Evolutionary conservation across 2,113 vertebrate genomes (phyloP).

Genomic region (Rhinolophus ferrumequinum): DNA sequence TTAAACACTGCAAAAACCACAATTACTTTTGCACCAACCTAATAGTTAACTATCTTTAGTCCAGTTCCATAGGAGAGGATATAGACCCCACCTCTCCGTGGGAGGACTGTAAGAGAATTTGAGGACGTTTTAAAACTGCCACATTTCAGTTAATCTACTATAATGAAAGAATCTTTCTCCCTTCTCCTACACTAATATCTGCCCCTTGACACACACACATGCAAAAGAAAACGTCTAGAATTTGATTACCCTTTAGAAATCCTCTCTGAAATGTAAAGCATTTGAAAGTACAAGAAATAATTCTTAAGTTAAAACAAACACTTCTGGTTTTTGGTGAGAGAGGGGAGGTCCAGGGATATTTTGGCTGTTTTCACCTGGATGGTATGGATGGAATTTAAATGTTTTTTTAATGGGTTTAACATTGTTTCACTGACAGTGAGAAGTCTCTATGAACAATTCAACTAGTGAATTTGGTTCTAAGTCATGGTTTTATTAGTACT

Average conservation of each 20-base stretch:
- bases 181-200: neutral
- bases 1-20: too few species aligned
- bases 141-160: neutral
- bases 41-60: neutral
- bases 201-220: neutral
- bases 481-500: neutral
- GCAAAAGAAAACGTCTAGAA: neutral
- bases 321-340: neutral
- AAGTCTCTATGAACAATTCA: neutral
- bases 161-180: neutral
- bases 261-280: neutral
- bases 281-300: constrained; percentile 25
- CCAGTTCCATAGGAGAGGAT: neutral
- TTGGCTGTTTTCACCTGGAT: neutral
- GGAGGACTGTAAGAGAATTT: neutral
- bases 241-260: neutral
- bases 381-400: neutral
- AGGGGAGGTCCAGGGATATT: neutral
- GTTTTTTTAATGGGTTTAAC: neutral
- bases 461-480: neutral
- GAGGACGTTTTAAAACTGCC: neutral
- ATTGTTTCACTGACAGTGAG: neutral
- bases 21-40: too few species aligned
- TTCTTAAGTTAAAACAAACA: constrained; percentile 26
- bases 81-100: neutral